Evolutionary conservation across 2,888 invertebrate genomes (phyloP), one percentile per base, ranked within the genome.

Genomic region (Drosophila barbarae): DNA sequence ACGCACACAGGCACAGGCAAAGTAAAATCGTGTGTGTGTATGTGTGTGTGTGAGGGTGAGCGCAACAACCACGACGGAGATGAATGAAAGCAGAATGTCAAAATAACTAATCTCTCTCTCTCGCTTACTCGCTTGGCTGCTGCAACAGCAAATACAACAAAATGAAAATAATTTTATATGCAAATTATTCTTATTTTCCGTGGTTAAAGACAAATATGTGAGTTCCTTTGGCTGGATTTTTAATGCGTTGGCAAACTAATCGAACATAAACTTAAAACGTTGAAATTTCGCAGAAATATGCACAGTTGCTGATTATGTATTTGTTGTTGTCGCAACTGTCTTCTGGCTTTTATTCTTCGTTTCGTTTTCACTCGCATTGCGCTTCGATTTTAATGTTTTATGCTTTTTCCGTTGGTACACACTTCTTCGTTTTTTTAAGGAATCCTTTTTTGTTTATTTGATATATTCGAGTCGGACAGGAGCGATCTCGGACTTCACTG

Each of bases 21-120:
- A 72, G 54, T 74, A 68, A 55, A 69, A 60, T 69, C 70, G 65
- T 56, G 63, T 39, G 12, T 49, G 63, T 44, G 63, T 49, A 60
- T 44, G 63, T 42, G 39, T 44, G 63, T 18, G 18, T 18, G 18
- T 42, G 39, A 64, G 55, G 36, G 67, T 63, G 80, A 76, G 79
- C 73, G 78, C 57, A 74, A 49, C 69, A 69, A 71, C 59, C 59
- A 61, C 52, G 69, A 76, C 80, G 79, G 79, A 80, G 79, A 80
- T 80, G 79, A 80, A 80, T 83, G 83, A 83, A 72, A 83, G 80
- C 83, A 77, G 76, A 80, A 80, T 80, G 80, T 83, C 83, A 80
- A 80, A 80, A 80, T 77, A 77, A 65, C 71, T 76, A 68, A 74
- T 52, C 47, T 70, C 69, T 52, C 59, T 58, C 55, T 46, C 55